phyloP scores from a whole-genome alignment of 2,113 vertebrate genomes.

The Xenopus borealis region DNA sequence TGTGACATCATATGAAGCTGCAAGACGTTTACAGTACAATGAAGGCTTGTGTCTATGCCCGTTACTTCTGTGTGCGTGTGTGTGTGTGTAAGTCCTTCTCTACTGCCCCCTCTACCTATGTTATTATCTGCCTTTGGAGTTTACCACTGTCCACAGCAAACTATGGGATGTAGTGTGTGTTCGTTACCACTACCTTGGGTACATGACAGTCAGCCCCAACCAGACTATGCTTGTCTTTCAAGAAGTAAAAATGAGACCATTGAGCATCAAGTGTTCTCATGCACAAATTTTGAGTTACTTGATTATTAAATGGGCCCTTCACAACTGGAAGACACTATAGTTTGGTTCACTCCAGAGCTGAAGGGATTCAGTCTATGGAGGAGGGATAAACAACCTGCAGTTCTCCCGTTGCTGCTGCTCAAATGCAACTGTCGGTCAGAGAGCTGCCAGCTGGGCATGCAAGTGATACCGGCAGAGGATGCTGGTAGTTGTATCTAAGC shows the following conservation, averaged over 20 bases:
- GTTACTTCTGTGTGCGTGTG: constrained; percentile 49
- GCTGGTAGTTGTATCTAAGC: neutral
- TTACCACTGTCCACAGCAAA: constrained; percentile 76
- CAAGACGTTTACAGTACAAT: constrained; percentile 60
- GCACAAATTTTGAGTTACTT: constrained; percentile 57
- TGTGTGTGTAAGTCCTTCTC: constrained; percentile 49
- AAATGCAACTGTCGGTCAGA: neutral
- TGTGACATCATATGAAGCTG: constrained; percentile 9
- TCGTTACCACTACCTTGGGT: constrained; percentile 77
- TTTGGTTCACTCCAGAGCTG: constrained; percentile 21
- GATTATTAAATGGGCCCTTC: constrained; percentile 53
- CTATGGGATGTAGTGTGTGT: constrained; percentile 74
- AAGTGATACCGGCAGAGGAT: neutral
- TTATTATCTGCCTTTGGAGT: constrained; percentile 64
- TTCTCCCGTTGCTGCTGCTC: neutral
- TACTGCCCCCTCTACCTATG: constrained; percentile 17
- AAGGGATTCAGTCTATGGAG: constrained; percentile 12
- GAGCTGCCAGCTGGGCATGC: neutral
- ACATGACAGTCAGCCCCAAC: constrained; percentile 79
- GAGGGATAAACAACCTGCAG: neutral
- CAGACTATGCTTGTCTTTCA: constrained; percentile 73
- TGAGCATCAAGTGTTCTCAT: constrained; percentile 57
- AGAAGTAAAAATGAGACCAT: constrained; percentile 59
- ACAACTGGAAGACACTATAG: constrained; percentile 7
- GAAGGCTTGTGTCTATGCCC: constrained; percentile 46